These are phyloP conservation scores for Nansenia antarctica DNA, from an alignment of 2,113 vertebrate species.

Conservation along the genomic window DNA sequence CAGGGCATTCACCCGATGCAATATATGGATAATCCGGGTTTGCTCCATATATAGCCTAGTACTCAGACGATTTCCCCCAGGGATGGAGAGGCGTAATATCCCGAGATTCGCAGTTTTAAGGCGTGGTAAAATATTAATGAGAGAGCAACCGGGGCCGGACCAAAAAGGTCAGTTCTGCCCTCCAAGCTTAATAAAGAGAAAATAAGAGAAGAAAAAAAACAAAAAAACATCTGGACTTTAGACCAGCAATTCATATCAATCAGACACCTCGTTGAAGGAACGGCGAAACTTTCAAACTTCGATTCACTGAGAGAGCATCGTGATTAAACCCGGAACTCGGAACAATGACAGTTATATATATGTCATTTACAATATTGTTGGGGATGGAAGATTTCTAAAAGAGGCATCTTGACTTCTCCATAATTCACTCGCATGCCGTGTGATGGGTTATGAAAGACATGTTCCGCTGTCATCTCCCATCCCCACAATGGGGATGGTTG, in stretches of 20 bases:
- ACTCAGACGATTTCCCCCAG: too few species aligned
- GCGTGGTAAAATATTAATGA: conserved; percentile 70
- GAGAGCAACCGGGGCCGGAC: conserved; percentile 23
- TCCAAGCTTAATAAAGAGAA: conserved; percentile 32
- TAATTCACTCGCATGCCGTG: neutral
- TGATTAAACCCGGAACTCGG: neutral
- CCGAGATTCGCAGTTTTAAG: conserved; percentile 53
- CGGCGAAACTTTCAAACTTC: conserved; percentile 56
- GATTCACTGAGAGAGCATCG: neutral
- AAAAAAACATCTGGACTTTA: neutral
- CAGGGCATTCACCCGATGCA: too few species aligned
- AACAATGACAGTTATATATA: too few species aligned
- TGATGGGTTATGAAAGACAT: neutral
- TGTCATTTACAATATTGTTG: too few species aligned
- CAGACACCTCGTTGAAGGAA: conserved; percentile 15
- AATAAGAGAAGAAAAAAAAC: conserved; percentile 21
- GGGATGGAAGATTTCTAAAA: too few species aligned
- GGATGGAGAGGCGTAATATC: conserved; percentile 40
- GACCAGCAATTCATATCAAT: conserved; percentile 29
- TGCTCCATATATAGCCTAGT: too few species aligned
- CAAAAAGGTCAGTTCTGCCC: conserved; percentile 61
- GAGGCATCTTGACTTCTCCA: too few species aligned
- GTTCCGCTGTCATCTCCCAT: too few species aligned
- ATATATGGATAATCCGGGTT: too few species aligned
- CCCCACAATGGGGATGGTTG: too few species aligned